A percentile compares a stretch with the other conserved stretches of the same genome.
Conservation (phyloP, 92 coral and sea anemone species). For the Nematostella vectensis region DNA sequence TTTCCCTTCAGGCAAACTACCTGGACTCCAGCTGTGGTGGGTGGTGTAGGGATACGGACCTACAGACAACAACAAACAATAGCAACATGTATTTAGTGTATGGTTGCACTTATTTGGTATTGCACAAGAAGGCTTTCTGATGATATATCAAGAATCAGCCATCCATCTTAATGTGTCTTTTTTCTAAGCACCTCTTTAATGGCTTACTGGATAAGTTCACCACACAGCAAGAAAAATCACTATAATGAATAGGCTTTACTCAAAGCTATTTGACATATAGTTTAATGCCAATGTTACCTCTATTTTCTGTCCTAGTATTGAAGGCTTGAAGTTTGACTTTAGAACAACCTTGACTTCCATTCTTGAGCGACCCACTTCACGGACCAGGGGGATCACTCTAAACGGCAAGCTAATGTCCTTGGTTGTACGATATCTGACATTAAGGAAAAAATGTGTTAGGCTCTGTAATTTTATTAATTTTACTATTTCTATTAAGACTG, state of each 20-base stretch:
- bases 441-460: background rate
- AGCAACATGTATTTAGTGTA: no score
- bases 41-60: slow-evolving; percentile 99
- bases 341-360: slow-evolving; percentile 99
- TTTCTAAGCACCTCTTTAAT: no score
- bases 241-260: no score
- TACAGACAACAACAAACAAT: no score
- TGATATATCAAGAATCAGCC: no score
- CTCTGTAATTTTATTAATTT: no score
- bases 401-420: slow-evolving; percentile 97
- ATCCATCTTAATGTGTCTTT: no score
- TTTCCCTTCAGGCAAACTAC: slow-evolving; percentile 98
- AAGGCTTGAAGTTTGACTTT: slow-evolving; percentile 97
- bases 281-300: slow-evolving; percentile 42
- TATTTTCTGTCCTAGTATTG: slow-evolving; percentile 91
- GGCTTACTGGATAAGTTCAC: no score
- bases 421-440: slow-evolving; percentile 83
- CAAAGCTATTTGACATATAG: no score
- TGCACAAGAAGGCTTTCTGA: background rate
- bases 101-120: background rate
- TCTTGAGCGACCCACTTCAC: slow-evolving; percentile 90
- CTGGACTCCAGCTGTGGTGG: slow-evolving; percentile 98
- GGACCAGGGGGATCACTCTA: slow-evolving; percentile 92
- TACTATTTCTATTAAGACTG: no score
- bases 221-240: no score